Evolutionary conservation across 2,113 vertebrate genomes (phyloP).

Genomic region (Seriola rivoliana): DNA sequence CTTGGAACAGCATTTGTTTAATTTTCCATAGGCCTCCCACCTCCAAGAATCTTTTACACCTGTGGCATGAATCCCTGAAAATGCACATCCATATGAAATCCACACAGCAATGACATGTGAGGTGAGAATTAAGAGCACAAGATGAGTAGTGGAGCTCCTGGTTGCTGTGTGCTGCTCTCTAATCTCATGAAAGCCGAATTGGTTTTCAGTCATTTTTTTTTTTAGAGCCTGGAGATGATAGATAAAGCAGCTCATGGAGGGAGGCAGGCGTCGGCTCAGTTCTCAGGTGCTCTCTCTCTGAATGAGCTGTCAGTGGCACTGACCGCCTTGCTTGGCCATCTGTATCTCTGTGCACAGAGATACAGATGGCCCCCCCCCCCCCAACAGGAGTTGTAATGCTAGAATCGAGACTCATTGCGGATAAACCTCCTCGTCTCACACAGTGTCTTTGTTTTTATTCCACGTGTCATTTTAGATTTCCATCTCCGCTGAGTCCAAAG

Average conservation of each 20-base stretch:
- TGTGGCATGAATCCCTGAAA: not conserved
- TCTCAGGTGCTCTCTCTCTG: conserved; percentile 56
- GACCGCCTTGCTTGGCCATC: not conserved
- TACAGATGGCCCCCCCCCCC: not conserved
- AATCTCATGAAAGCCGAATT: conserved; percentile 63
- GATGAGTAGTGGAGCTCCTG: not conserved
- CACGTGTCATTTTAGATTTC: conserved; percentile 10
- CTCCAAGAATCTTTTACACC: not conserved
- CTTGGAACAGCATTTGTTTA: not conserved
- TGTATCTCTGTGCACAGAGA: conserved; percentile 1
- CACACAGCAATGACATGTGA: not conserved
- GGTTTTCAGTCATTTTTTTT: conserved; percentile 54
- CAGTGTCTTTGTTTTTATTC: conserved; percentile 29
- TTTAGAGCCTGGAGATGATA: conserved; percentile 56
- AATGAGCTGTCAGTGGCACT: conserved; percentile 46
- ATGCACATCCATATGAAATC: not conserved
- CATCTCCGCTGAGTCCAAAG: conserved; percentile 6
- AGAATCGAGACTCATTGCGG: not conserved
- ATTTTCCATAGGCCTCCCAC: not conserved
- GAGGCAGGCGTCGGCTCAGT: conserved; percentile 51
- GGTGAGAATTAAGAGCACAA: not conserved
- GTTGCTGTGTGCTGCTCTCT: conserved; percentile 17
- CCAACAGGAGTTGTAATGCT: conserved; percentile 20
- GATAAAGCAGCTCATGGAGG: conserved; percentile 60
- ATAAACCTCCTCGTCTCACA: conserved; percentile 14